Percentiles rank a stretch among this genome's conserved stretches.
These are phyloP conservation scores for Anhinga anhinga DNA, from an alignment of 2,113 vertebrate genomes.

Conservation along the genomic window DNA sequence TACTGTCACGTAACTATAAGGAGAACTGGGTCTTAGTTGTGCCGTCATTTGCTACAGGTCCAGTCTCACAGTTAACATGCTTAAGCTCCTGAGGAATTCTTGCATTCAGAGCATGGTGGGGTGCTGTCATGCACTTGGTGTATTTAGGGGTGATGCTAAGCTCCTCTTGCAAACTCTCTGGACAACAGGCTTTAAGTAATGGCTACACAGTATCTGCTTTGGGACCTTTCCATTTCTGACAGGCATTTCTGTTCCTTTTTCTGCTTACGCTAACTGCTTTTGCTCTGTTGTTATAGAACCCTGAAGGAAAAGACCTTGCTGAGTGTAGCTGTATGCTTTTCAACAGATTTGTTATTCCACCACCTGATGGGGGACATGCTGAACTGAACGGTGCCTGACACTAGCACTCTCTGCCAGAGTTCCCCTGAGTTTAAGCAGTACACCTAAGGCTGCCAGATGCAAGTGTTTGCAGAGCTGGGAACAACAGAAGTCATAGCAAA, in stretches of 20 bases:
- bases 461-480: not conserved
- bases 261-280: not conserved
- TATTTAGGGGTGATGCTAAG: not conserved
- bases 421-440: not conserved
- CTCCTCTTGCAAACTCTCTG: not conserved
- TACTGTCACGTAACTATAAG: not conserved
- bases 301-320: not conserved
- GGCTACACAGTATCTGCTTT: not conserved
- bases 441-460: not conserved
- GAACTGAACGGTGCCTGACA: not conserved
- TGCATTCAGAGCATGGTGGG: not conserved
- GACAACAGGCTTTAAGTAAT: not conserved
- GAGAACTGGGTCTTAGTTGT: not conserved
- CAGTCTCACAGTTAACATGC: not conserved
- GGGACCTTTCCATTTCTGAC: not conserved
- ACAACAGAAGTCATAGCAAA: not conserved
- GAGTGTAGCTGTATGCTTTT: not conserved
- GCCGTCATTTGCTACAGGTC: not conserved
- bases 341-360: not conserved
- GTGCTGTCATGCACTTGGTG: not conserved
- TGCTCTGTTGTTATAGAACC: not conserved
- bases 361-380: not conserved
- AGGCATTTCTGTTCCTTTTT: not conserved
- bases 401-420: accelerated
- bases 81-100: not conserved